Evolutionary conservation across 2,888 invertebrate genomes (phyloP), one percentile per base, ranked within the genome.

Genomic region (Hypercompe scribonia): DNA sequence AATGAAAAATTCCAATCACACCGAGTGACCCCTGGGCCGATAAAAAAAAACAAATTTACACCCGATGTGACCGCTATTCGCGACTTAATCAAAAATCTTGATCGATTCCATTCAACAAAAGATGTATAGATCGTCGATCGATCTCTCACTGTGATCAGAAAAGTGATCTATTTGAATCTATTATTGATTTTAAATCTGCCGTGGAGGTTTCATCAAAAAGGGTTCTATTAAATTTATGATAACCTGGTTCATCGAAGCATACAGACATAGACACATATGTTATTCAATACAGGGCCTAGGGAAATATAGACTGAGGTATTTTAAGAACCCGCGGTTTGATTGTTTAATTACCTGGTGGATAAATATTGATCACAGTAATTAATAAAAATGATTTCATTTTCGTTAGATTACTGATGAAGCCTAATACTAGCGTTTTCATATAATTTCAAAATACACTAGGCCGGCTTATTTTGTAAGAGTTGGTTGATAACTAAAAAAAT

Each of bases 111-210:
- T 80, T 80, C 86, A 90, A 95, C 95, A 95, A 95, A 90, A 91
- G 93, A 90, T 90, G 89, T 90, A 91, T 91, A 92, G 92, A 92
- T 90, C 93, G 90, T 90, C 91, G 91, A 93, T 94, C 92, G 94
- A 92, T 93, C 91, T 91, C 94, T 93, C 87, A 94, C 94, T 93
- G 94, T 88, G 95, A 92, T 91, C 90, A 88, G 89, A 90, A 91
- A 91, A 90, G 92, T 90, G 90, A 87, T 91, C 92, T 93, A 90
- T 91, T 94, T 92, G 90, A 90, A 86, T 79, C 85, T 89, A 84
- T 92, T 95, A 95, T 95, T 94, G 94, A 94, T 94, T 95, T 94
- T 92, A 90, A 93, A 95, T 93, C 90, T 82, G 87, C 90, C 91
- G 91, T 92, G 90, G 87, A 91, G 90, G 87, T 85, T 85, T 79